Base-by-base conservation (phyloP, 2,797 vertebrate genomes). In the Neosalanx taihuensis region DNA sequence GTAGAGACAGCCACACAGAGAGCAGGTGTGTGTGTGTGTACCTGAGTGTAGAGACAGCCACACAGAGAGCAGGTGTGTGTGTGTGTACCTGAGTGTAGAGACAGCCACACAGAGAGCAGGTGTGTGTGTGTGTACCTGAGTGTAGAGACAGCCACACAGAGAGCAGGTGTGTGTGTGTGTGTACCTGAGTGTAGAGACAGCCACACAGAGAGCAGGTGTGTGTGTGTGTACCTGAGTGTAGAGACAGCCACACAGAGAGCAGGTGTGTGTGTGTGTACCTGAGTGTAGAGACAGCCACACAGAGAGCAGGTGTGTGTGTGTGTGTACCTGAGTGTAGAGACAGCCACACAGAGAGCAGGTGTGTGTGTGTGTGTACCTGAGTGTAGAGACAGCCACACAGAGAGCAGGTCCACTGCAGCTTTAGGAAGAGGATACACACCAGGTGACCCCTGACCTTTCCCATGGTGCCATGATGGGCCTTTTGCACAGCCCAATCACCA, bases 391-490 rank as follows among this genome's bases (percentile, higher is more conserved):
- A 76, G 13, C 78, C 70, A 64, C 85, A 87, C 20, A 84, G 75
- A 58, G 79, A 83, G 67, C 85, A 87, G 7, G 65, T 73, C 79
- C 84, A 87, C 68, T 77, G 71, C 70, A 87, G 62, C 69, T 72
- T 63, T 29, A 87, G 76, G 64, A 59, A 81, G 53, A 87, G 68
- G 30, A 87, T 75, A 60, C 82, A 81, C 46, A 77, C 77, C 58
- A 84, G 72, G 3, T 85, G 82, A 71, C 70, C 75, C 69, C 59
- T 71, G 67, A 87, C 73, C 46, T 74, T 66, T 70, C 72, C 78
- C 76, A 73, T 3, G 12, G 73, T 31, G 64, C 82, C 70, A 6
- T 31, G 72, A 72, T 70, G 72, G 2, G 23, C 31, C 53, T 70
- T 26, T 10, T 9, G 73, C 35, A 56, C 18, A 4, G 66, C 71